Evolutionary conservation across 2,113 vertebrate genomes (phyloP).

Genomic region (Tenebrosternarchus preto): DNA sequence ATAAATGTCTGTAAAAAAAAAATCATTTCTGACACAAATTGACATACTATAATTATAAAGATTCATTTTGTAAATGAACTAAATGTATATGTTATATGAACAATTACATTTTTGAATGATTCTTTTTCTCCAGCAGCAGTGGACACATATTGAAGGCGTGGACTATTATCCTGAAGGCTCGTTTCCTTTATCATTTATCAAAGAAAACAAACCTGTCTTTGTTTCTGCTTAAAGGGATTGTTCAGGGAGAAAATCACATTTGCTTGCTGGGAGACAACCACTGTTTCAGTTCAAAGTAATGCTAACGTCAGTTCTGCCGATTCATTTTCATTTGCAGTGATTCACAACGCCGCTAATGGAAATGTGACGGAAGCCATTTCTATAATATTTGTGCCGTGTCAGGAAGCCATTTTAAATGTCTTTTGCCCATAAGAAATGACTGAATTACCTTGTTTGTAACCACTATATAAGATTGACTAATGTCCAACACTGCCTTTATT

Average conservation of each 20-base stretch:
- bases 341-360: conserved; percentile 4
- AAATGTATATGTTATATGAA: too few species aligned
- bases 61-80: too few species aligned
- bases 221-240: conserved; percentile 11
- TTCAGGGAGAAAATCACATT: conserved; percentile 3
- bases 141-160: neutral
- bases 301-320: neutral
- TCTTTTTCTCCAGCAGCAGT: neutral
- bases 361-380: conserved; percentile 4
- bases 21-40: too few species aligned
- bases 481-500: neutral
- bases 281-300: conserved; percentile 20
- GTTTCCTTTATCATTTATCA: neutral
- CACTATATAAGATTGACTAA: conserved; percentile 3
- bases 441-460: conserved; percentile 27
- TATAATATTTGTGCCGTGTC: conserved; percentile 8
- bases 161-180: neutral
- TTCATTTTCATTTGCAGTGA: conserved; percentile 23
- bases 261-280: neutral
- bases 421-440: neutral
- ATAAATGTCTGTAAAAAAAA: too few species aligned
- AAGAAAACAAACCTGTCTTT: conserved; percentile 22
- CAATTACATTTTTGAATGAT: too few species aligned
- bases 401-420: conserved; percentile 15
- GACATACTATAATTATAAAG: too few species aligned